These are phyloP conservation scores for Malurus melanocephalus DNA, from an alignment of 2,113 vertebrate species.

Conservation along the genomic window DNA sequence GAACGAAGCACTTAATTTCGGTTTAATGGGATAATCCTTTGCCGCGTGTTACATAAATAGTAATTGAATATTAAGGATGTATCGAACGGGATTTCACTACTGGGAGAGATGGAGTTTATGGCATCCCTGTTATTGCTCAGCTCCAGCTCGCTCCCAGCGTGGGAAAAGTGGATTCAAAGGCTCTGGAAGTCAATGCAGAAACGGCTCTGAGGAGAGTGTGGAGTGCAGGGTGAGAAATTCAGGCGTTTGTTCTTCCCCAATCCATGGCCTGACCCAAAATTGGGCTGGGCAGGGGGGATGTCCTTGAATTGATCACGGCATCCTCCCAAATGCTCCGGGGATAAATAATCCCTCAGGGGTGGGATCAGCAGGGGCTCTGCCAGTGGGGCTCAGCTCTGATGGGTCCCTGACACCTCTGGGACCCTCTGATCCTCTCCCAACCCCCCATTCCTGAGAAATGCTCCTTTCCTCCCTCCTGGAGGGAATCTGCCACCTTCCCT, in stretches of 20 bases:
- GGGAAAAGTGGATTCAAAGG: neutral
- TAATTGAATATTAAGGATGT: slow-evolving; percentile 67
- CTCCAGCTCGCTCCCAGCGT: neutral
- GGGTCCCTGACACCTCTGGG: neutral
- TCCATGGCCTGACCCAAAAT: neutral
- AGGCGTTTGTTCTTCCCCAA: neutral
- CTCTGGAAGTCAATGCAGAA: neutral
- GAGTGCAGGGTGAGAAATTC: neutral
- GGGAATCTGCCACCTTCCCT: neutral
- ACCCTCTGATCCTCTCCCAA: rapidly evolving
- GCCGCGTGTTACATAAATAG: slow-evolving; percentile 54
- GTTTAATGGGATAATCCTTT: slow-evolving; percentile 70
- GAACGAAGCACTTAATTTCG: slow-evolving; percentile 60
- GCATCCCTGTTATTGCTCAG: neutral
- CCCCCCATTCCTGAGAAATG: rapidly evolving
- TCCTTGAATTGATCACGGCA: neutral
- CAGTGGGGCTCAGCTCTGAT: neutral
- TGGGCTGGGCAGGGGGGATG: neutral
- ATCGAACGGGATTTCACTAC: slow-evolving; percentile 23
- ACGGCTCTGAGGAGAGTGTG: neutral
- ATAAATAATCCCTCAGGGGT: rapidly evolving
- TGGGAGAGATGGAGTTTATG: slow-evolving; percentile 22
- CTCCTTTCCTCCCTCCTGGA: neutral
- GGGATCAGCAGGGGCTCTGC: neutral
- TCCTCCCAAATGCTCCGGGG: rapidly evolving